Evolutionary conservation across 92 coral and sea anemone species (phyloP), one percentile per base, ranked within the genome.

Genomic region (Virgularia gustaviana): DNA sequence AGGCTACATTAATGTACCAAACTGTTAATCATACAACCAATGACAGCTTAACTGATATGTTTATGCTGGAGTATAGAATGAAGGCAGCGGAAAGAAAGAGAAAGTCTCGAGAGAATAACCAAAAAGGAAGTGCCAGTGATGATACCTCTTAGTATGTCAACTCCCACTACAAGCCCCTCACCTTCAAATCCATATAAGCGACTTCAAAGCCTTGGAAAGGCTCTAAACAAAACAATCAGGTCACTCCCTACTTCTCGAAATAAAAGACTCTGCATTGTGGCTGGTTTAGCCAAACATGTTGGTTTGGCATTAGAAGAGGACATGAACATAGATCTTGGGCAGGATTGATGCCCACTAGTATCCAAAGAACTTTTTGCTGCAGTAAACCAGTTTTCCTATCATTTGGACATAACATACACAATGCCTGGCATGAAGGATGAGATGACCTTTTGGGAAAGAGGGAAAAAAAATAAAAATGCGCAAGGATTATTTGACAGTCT

Each of bases 371-470:
- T 32, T 37, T 45, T 20, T 18, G 70, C 47, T 37, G 35, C 70
- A 37, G 47, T 62, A 27, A 37, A 28, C 37, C 23, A 62, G 19
- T 62, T 62, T 6, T 62, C 19, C 24, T 62, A 62, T 62, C 70
- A 49, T 31, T 49, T 49, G 19, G 70, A 62, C 23, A 62, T 62
- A 62, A 23, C 70, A 35, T 62, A 62, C 24, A 62, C 70, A 10
- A 62, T 62, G 70, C 70, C 70, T 32, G 49, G 70, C 6, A 62
- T 62, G 70, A 62, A 62, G 39, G 70, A 62, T 62, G 70, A 62
- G 29, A 62, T 62, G 49, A 62, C 70, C 3, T 25, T 62, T 60
- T 62, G 70, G 49, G 70, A 62, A 41, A 24, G 37, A 62, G 70
- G 70, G 31, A 32, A 62, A 49, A n/a, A 62, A 62, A 62, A 37